These are phyloP conservation scores for Metopolophium dirhodum DNA, from an alignment of 1,140 invertebrate genomes.

Conservation along the genomic window DNA sequence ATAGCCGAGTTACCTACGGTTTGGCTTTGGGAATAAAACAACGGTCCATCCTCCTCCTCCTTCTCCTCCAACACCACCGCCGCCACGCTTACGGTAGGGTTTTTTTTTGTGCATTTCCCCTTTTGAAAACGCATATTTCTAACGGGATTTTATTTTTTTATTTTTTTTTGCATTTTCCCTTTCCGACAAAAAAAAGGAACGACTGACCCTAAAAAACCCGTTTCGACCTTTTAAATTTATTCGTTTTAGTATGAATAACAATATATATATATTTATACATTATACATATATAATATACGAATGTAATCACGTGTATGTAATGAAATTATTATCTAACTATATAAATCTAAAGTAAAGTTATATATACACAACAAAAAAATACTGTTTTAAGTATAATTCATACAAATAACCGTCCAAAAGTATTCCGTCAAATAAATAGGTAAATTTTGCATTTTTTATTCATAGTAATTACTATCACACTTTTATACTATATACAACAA, in stretches of 20 bases:
- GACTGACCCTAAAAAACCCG: conserved; percentile 25
- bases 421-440: background rate
- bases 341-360: conserved; percentile 7
- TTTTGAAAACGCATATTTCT: background rate
- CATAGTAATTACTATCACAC: background rate
- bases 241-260: conserved; percentile 10
- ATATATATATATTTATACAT: background rate
- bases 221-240: conserved; percentile 41
- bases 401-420: background rate
- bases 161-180: conserved; percentile 45
- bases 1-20: background rate
- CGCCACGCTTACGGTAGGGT: background rate
- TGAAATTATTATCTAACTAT: background rate
- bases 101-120: conserved; percentile 5
- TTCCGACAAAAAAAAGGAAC: conserved; percentile 12
- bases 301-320: conserved; percentile 27
- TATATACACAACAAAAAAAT: background rate
- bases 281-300: background rate
- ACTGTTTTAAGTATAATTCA: conserved; percentile 25
- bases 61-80: background rate
- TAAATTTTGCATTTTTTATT: background rate
- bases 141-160: conserved; percentile 23
- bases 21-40: conserved; percentile 45
- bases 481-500: too few relatives aligned
- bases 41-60: background rate